A percentile compares a stretch with the other conserved stretches of the same genome.
These are phyloP conservation scores for Dermatemys mawii DNA, from an alignment of 2,113 vertebrate species.

Conservation along the genomic window DNA sequence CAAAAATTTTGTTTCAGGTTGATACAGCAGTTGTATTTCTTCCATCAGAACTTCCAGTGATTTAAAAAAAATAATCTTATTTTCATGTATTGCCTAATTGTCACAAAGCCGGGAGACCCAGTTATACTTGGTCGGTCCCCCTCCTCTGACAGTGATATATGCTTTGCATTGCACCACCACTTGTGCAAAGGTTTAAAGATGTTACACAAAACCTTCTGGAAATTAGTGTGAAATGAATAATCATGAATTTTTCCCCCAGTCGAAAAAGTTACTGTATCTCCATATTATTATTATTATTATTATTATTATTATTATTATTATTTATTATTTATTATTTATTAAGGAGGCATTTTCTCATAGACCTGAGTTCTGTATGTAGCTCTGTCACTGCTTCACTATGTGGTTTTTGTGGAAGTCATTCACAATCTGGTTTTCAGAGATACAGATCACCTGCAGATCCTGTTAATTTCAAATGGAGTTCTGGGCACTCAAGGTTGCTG, in stretches of 20 bases:
- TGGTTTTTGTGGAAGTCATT: not conserved
- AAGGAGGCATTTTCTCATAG: not conserved
- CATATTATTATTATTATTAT: not conserved
- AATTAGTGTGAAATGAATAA: not conserved
- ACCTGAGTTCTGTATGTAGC: not conserved
- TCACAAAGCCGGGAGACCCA: not conserved
- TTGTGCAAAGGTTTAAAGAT: not conserved
- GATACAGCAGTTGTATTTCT: not conserved
- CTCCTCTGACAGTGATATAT: not conserved
- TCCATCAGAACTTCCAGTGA: not conserved
- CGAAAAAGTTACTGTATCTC: not conserved
- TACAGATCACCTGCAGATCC: not conserved
- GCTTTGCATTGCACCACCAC: not conserved
- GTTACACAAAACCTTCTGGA: not conserved
- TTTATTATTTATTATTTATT: not conserved
- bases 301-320: too few relatives aligned
- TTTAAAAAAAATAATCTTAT: not conserved
- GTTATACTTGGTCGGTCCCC: not conserved
- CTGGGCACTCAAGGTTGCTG: not conserved
- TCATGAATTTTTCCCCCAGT: not conserved
- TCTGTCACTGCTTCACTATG: not conserved
- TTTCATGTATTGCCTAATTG: not conserved
- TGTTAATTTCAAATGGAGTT: not conserved
- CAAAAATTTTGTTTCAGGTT: not conserved
- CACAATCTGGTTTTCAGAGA: not conserved